A percentile compares a stretch with the other conserved stretches of the same genome.
Conservation (phyloP, 2,888 invertebrate genomes). For the Teleogryllus oceanicus region DNA sequence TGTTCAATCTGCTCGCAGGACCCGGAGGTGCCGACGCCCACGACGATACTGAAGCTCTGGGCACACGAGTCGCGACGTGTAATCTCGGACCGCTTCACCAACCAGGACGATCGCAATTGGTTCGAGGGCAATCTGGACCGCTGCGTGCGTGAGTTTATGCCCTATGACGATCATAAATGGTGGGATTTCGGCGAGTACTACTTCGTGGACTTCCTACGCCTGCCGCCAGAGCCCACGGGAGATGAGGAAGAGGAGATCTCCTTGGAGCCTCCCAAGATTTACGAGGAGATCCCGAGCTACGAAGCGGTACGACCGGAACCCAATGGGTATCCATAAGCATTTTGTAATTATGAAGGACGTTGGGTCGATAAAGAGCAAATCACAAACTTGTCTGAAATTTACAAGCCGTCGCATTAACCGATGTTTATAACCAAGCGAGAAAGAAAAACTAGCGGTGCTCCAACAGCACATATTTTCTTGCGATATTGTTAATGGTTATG, state of each 20-base stretch:
- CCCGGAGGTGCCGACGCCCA: conserved; percentile 59
- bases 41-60: conserved; percentile 69
- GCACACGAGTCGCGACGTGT: conserved; percentile 82
- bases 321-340: not conserved
- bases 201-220: conserved; percentile 80
- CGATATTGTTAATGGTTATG: too few relatives aligned
- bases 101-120: conserved; percentile 63
- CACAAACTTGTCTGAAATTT: too few relatives aligned
- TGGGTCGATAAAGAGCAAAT: too few relatives aligned
- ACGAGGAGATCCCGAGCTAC: conserved; percentile 73
- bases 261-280: conserved; percentile 77
- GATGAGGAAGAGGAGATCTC: conserved; percentile 76
- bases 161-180: conserved; percentile 46
- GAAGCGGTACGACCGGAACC: conserved; percentile 52
- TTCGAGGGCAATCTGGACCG: conserved; percentile 62
- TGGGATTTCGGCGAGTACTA: conserved; percentile 62
- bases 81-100: conserved; percentile 73
- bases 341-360: too few relatives aligned
- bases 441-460: too few relatives aligned
- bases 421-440: too few relatives aligned
- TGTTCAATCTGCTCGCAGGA: conserved; percentile 44
- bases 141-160: conserved; percentile 58
- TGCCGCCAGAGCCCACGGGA: conserved; percentile 75
- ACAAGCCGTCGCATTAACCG: too few relatives aligned
- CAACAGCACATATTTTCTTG: too few relatives aligned